Evolutionary conservation across 2,797 vertebrate genomes (phyloP), one percentile per base, ranked within the genome.

Genomic region (Acropternis orthonyx): DNA sequence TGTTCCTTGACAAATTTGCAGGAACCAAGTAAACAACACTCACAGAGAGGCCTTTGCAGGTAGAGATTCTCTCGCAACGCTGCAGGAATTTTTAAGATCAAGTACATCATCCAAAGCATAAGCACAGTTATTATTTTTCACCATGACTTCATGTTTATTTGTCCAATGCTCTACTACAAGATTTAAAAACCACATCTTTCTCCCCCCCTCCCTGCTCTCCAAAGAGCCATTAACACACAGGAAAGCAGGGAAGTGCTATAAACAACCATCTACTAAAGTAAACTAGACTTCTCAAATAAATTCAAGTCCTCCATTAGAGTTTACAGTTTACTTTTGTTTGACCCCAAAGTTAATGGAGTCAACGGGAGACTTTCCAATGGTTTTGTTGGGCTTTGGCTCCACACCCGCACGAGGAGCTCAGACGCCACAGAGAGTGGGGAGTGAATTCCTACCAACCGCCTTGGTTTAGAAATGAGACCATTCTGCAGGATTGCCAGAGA

Each of bases 301-400:
- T 82, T 92, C 74, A 88, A 93, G 77, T 26, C 63, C 92, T 96
- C 82, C 88, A 88, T 85, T 96, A 93, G 85, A 95, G 85, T 94
- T 97, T 94, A 89, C 73, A 88, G 88, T 96, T 97, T 95, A 94
- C 91, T 96, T 96, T 94, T 67, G 22, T 61, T 82, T 96, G 96
- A 96, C 92, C 83, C 52, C 74, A 77, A 87, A 74, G 92, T 86
- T 96, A 97, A 95, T 87, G 89, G 93, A 96, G 85, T 34, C 93
- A 94, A 1, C 52, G 13, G 0, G 88, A 95, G 85, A 74, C 49
- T 65, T 90, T 86, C 67, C 89, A 91, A 6, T 68, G 88, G 77
- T 78, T 96, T 93, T 86, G 83, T 1, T 61, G 79, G 66, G 78
- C 39, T 89, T 55, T 75, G 79, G 77, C 88, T 82, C 52, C 55